Evolutionary conservation across 2,113 vertebrate genomes (phyloP), one percentile per base, ranked within the genome.

Genomic region (Rhegmatorhina hoffmannsi): DNA sequence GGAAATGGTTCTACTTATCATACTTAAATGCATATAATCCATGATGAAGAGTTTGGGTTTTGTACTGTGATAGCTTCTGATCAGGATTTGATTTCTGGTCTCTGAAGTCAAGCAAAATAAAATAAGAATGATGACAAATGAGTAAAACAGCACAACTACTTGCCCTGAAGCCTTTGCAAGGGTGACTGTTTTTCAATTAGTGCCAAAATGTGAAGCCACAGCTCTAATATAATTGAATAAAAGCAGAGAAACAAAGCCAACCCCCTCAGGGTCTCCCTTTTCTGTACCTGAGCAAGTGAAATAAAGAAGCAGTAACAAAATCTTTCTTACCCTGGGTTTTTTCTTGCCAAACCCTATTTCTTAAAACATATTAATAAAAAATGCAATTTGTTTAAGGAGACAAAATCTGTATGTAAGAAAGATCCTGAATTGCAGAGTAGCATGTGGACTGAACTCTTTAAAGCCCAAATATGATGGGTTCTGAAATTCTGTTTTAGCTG

Each of bases 131-230:
- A 94, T 93, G 93, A 90, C n/a, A 83, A 72, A 86, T 29, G 34
- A 31, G 44, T 77, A 84, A 84, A 94, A 63, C 38, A 84, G 47
- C 50, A 84, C 63, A 90, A 81, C 47, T 90, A 43, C 60, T 90
- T 93, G 75, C 94, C 96, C 88, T 2, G n/a, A 81, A 95, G 94
- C 82, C 67, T 78, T 92, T 81, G 76, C 21, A 88, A 77, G 74
- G 72, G 90, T 3, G 1, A 94, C 79, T 96, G 90, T 72, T 91
- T 95, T 96, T 92, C 94, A 94, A 80, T 97, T 97, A 95, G 52
- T 92, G 94, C 67, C 92, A 97, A 94, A 96, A 90, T 52, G 68
- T 84, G 75, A 50, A 94, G 72, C 59, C 56, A 64, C 76, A 90
- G 60, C 69, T 96, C 56, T 90, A 64, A 85, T 46, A 40, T 70